Conservation (phyloP, 2,888 invertebrate species). For the Papilio protenor region DNA sequence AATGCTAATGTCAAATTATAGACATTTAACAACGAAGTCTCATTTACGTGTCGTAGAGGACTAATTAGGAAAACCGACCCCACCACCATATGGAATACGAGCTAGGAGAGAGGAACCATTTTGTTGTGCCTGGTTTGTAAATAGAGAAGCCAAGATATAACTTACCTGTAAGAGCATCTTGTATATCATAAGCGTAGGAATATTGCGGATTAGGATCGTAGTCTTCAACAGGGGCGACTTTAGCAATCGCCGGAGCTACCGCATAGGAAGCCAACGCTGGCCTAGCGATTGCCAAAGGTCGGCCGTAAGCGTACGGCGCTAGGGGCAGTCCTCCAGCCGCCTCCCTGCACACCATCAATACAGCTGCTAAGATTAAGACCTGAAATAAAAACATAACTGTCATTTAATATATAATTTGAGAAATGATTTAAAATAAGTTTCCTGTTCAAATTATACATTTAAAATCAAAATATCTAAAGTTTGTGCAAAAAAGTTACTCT, state of each 20-base stretch:
- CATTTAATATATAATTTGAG: neutral
- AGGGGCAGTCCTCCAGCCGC: slow-evolving; percentile 58
- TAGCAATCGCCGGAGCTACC: slow-evolving; percentile 65
- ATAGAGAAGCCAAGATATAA: slow-evolving; percentile 44
- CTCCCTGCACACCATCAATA: slow-evolving; percentile 67
- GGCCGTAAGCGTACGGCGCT: slow-evolving; percentile 53
- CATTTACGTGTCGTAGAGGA: too few species aligned
- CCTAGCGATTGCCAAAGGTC: slow-evolving; percentile 48
- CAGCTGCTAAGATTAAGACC: slow-evolving; percentile 68
- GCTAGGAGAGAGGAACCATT: too few species aligned
- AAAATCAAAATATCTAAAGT: neutral
- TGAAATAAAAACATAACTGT: slow-evolving; percentile 47
- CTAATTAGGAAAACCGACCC: too few species aligned
- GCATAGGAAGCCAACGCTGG: slow-evolving; percentile 54
- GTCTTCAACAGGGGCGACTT: slow-evolving; percentile 78
- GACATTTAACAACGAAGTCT: too few species aligned
- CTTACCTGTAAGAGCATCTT: slow-evolving; percentile 87
- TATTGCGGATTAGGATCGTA: slow-evolving; percentile 87
- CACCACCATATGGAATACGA: too few species aligned
- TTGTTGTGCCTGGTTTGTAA: neutral
- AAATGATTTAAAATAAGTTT: neutral
- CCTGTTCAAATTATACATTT: neutral
- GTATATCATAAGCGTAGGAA: slow-evolving; percentile 88
- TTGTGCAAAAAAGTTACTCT: neutral
- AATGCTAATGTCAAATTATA: too few species aligned